Evolutionary conservation across 2,888 invertebrate species (phyloP).

Genomic region (Polymixis flavicincta): DNA sequence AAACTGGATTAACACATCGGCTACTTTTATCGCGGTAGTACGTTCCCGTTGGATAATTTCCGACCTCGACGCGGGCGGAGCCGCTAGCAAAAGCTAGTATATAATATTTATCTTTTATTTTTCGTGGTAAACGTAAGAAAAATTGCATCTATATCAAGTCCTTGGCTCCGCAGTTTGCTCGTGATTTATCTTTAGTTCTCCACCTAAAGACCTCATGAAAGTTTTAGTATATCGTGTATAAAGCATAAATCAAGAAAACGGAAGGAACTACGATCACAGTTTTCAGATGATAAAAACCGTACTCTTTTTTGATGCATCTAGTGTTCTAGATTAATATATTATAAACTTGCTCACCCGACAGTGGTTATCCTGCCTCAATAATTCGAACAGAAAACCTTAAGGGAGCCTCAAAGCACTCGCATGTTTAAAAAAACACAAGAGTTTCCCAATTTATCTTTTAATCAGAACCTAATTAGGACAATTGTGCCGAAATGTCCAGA

Average conservation of each 20-base stretch:
- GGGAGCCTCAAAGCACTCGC: not conserved
- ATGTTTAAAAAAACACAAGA: too few relatives aligned
- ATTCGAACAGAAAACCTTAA: not conserved
- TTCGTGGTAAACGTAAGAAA: slow-evolving; percentile 13
- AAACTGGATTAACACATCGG: too few relatives aligned
- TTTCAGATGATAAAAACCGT: not conserved
- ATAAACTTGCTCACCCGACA: not conserved
- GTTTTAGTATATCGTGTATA: slow-evolving; percentile 27
- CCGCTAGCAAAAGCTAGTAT: too few relatives aligned
- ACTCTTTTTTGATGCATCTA: not conserved
- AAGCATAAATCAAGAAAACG: slow-evolving; percentile 19
- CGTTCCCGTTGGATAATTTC: too few relatives aligned
- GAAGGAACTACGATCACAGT: not conserved
- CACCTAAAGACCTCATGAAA: slow-evolving; percentile 30
- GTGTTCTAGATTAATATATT: not conserved
- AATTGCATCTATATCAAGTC: slow-evolving; percentile 6
- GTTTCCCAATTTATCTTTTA: not conserved
- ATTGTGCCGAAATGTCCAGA: too few relatives aligned
- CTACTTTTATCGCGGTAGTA: too few relatives aligned
- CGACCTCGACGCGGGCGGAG: too few relatives aligned
- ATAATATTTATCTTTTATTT: slow-evolving; percentile 3
- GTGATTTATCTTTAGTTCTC: slow-evolving; percentile 40
- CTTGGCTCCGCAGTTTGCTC: slow-evolving; percentile 11
- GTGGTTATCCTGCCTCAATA: not conserved
- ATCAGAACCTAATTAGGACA: not conserved